Evolutionary conservation across 2,888 invertebrate genomes (phyloP), one percentile per base, ranked within the genome.

Genomic region (Brachylomia viminalis): DNA sequence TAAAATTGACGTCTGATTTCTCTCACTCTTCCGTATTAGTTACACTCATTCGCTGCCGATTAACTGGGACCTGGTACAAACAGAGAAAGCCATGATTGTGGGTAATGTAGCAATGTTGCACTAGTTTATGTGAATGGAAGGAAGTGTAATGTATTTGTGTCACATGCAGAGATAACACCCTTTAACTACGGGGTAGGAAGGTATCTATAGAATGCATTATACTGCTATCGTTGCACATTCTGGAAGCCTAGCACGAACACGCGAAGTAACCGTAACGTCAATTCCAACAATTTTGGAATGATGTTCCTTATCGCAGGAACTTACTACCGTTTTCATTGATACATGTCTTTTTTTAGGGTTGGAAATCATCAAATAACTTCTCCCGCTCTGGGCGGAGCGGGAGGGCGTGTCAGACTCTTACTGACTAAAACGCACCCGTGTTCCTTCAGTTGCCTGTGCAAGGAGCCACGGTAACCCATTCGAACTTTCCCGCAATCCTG

Each of bases 21-120:
- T 77, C 80, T 78, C 78, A 75, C 58, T 83, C 86, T 89, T 87
- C 89, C 88, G 88, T 83, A 83, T 87, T 80, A 86, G 88, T 81
- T 78, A 81, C 81, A 87, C 81, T 86, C 74, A 83, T 84, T 80
- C 76, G 72, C 52, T 72, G 30, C 30, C 75, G 76, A 87, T 87
- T 83, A 80, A 79, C 76, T 83, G 74, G 61, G 77, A 80, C 77
- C 72, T 8, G 58, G 68, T 42, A 77, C 72, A 77, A 86, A 75
- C 74, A 75, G 72, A 85, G 85, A 85, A 79, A 87, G 83, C 83
- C 47, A 72, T 73, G 66, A 83, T 74, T 83, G 83, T 82, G 13
- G 69, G 33, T 74, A 85, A 74, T 85, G 69, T 61, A 47, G 65
- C 61, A 81, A 84, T 85, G 74, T 61, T 82, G 82, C 67, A 80